phyloP scores from a whole-genome alignment of 1,140 invertebrate genomes.

The Diabrotica virgifera region DNA sequence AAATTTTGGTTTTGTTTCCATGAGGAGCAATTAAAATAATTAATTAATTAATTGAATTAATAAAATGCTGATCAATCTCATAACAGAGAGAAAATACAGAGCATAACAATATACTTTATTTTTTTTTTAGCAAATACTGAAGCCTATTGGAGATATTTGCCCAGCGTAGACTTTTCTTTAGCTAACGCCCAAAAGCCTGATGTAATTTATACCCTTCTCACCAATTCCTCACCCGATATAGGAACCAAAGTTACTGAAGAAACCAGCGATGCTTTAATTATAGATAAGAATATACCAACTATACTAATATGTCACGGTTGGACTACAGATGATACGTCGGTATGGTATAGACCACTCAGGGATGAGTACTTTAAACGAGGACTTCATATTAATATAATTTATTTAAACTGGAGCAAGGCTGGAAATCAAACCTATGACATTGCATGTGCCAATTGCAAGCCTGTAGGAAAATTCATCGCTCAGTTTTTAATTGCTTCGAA shows the following conservation, averaged over 20 bases:
- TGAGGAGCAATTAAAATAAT: too few relatives aligned
- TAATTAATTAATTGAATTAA: too few relatives aligned
- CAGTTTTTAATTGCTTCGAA: slow-evolving; percentile 27
- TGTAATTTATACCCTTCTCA: slow-evolving; percentile 11
- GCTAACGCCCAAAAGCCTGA: slow-evolving; percentile 8
- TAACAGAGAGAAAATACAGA: too few relatives aligned
- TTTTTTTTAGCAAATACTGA: slow-evolving; percentile 4
- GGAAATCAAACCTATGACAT: slow-evolving; percentile 24
- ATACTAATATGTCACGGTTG: slow-evolving; percentile 35
- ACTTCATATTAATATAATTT: slow-evolving; percentile 61
- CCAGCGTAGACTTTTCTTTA: slow-evolving; percentile 11
- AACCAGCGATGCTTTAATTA: too few relatives aligned
- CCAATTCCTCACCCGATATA: background rate
- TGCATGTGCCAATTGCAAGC: slow-evolving; percentile 28
- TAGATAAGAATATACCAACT: slow-evolving; percentile 17
- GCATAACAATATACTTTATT: too few relatives aligned
- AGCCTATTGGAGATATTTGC: slow-evolving; percentile 4
- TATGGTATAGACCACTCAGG: slow-evolving; percentile 29
- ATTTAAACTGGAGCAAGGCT: slow-evolving; percentile 52
- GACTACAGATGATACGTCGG: slow-evolving; percentile 23
- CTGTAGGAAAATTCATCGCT: slow-evolving; percentile 32
- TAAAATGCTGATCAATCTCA: too few relatives aligned
- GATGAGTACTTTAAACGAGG: slow-evolving; percentile 52
- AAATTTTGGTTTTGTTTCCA: too few relatives aligned
- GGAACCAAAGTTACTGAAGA: too few relatives aligned